A percentile compares a stretch with the other conserved stretches of the same genome.
phyloP scores from a whole-genome alignment of 2,113 vertebrate genomes.

The Aix galericulata region DNA sequence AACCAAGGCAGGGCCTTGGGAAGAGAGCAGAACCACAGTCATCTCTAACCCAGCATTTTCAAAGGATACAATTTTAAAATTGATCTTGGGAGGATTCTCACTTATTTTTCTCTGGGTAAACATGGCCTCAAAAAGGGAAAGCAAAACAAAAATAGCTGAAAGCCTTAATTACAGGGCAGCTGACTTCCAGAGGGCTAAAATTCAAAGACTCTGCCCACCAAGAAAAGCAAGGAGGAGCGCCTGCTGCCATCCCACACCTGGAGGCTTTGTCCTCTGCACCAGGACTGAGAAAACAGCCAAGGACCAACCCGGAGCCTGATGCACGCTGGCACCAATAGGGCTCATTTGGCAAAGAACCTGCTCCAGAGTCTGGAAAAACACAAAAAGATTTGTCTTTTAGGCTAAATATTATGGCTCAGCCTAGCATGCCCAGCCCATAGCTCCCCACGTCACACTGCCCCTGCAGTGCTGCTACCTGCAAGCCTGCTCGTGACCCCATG shows the following conservation, averaged over 20 bases:
- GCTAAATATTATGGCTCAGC: neutral
- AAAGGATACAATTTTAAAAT: neutral
- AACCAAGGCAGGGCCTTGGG: neutral
- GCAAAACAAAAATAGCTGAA: neutral
- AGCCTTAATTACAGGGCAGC: constrained; percentile 15
- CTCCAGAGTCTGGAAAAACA: neutral
- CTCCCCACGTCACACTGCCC: no score
- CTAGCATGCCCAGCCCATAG: no score
- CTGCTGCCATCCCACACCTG: neutral
- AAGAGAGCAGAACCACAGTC: neutral
- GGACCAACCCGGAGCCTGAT: neutral
- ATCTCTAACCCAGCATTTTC: constrained; percentile 4
- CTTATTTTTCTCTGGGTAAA: neutral
- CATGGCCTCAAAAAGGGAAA: neutral
- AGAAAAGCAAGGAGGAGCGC: accelerated
- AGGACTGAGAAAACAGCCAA: neutral
- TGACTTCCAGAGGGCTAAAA: constrained; percentile 2
- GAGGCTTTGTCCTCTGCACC: neutral
- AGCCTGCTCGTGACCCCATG: neutral
- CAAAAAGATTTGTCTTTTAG: neutral
- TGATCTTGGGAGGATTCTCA: neutral
- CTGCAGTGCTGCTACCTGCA: neutral
- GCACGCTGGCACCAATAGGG: accelerated
- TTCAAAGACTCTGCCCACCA: neutral
- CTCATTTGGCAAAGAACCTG: neutral